Conservation (phyloP, 2,797 vertebrate genomes). For the Ceyx erithaca region DNA sequence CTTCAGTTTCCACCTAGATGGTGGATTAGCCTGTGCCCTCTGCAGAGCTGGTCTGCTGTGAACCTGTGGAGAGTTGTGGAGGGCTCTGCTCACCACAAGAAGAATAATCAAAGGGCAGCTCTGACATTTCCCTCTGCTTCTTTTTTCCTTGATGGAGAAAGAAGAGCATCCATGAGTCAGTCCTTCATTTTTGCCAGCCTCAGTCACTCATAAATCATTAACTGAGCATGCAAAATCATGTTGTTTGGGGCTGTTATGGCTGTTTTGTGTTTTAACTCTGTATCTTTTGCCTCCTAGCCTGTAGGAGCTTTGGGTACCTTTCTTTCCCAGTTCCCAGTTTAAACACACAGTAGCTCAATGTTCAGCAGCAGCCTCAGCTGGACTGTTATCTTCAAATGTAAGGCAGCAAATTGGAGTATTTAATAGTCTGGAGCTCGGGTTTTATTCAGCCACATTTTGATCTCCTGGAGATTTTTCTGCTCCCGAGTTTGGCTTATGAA, state of each 20-base stretch:
- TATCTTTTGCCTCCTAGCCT: not conserved
- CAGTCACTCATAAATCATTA: not conserved
- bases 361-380: not conserved
- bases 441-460: not conserved
- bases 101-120: not conserved
- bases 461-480: not conserved
- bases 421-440: not conserved
- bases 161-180: conserved; percentile 22
- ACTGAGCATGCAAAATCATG: not conserved
- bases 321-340: not conserved
- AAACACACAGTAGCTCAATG: not conserved
- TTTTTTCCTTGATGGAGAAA: conserved; percentile 40
- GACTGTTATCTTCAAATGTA: not conserved
- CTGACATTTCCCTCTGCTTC: conserved; percentile 13
- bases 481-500: not conserved
- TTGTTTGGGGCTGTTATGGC: not conserved
- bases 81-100: accelerated
- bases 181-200: not conserved
- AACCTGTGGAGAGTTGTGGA: accelerated
- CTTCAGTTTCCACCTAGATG: accelerated
- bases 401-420: not conserved
- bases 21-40: not conserved
- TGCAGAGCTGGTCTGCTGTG: accelerated
- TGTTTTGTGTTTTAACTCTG: not conserved
- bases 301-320: not conserved